A percentile compares a stretch with the other conserved stretches of the same genome.
Conservation (phyloP, 2,113 vertebrate species). For the Naja naja region DNA sequence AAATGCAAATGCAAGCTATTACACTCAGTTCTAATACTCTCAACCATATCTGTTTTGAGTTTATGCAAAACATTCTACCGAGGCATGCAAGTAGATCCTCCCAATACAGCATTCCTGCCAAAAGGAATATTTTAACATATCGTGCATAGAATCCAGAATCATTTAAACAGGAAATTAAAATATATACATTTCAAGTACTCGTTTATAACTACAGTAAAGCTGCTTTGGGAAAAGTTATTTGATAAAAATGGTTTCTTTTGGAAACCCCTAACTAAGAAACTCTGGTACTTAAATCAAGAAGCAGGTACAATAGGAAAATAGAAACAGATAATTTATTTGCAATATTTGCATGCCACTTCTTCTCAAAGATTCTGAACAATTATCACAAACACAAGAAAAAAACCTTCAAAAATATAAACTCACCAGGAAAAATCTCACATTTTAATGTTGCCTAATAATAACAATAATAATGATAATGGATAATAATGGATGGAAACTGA, state of each 20-base stretch:
- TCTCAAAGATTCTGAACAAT: not conserved
- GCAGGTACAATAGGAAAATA: not conserved
- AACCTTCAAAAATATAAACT: not conserved
- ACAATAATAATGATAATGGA: too few species aligned
- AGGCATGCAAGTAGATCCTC: not conserved
- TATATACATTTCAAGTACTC: not conserved
- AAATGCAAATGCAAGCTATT: not conserved
- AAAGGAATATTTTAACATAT: conserved; percentile 9
- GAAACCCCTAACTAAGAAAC: not conserved
- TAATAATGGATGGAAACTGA: too few species aligned
- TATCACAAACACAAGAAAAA: not conserved
- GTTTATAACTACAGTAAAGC: not conserved
- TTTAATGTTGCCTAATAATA: too few species aligned
- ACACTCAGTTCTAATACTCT: not conserved
- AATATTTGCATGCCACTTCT: not conserved
- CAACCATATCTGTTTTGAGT: not conserved
- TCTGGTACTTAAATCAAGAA: not conserved
- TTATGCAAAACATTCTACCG: not conserved
- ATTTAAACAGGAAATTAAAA: not conserved
- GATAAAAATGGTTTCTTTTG: not conserved
- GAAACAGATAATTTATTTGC: not conserved
- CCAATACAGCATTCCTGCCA: not conserved
- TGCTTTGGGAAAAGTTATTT: not conserved
- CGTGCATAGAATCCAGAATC: not conserved
- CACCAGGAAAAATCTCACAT: not conserved